Conservation (phyloP, 2,113 vertebrate genomes). For the Upupa epops region DNA sequence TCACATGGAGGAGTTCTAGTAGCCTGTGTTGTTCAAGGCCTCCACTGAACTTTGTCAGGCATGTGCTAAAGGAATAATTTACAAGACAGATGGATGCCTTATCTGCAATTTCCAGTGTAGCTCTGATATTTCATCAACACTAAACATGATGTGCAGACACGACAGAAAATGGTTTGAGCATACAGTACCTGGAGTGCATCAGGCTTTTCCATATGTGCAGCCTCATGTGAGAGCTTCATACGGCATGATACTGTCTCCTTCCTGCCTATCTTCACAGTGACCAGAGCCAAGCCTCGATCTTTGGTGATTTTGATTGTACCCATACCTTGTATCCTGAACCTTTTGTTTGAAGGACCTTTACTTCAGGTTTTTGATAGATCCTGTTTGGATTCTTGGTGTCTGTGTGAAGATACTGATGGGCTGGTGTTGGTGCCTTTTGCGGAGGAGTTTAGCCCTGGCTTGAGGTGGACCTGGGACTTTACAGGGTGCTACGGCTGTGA, state of each 20-base stretch:
- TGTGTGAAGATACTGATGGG: background rate
- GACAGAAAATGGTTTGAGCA: background rate
- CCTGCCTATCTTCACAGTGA: background rate
- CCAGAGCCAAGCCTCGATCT: background rate
- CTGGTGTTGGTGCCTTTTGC: fast-evolving
- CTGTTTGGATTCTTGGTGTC: background rate
- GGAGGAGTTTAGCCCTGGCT: background rate
- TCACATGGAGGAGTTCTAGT: background rate
- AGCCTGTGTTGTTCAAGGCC: background rate
- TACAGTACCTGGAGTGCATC: background rate
- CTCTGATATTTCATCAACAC: background rate
- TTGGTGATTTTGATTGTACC: background rate
- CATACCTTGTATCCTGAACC: background rate
- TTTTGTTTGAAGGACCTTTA: background rate
- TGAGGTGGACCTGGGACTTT: background rate
- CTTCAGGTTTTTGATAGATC: background rate
- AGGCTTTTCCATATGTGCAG: background rate
- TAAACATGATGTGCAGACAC: background rate
- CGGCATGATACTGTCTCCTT: background rate
- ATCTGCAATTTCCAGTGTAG: background rate
- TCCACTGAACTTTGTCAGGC: background rate
- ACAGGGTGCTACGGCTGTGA: background rate
- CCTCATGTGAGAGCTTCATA: fast-evolving
- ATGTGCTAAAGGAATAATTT: background rate
- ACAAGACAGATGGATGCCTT: background rate